Percentiles rank a stretch among this genome's conserved stretches.
phyloP scores from a whole-genome alignment of 2,797 vertebrate genomes.

The Eulemur albifrons region DNA sequence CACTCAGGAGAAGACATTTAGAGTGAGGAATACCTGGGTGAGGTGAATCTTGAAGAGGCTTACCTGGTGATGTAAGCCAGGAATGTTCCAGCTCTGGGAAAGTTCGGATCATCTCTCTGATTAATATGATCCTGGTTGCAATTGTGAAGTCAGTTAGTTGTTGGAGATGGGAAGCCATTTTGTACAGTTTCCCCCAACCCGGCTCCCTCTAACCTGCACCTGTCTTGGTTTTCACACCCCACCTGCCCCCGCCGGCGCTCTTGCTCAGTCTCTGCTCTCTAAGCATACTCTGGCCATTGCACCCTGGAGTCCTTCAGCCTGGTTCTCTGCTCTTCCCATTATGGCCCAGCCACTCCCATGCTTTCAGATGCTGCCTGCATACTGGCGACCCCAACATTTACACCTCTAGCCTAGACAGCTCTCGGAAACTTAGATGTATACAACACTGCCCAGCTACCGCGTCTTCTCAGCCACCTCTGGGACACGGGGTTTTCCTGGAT shows the following conservation, averaged over 20 bases:
- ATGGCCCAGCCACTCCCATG: fast-evolving
- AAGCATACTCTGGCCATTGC: neutral
- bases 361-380: neutral
- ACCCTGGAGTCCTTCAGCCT: neutral
- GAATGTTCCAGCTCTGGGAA: neutral
- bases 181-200: neutral
- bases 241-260: fast-evolving
- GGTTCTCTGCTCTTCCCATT: neutral
- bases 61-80: neutral
- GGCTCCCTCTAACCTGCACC: no score
- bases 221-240: neutral
- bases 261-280: neutral
- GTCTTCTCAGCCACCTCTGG: neutral
- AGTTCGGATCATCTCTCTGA: neutral
- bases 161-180: neutral
- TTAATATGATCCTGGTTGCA: no score
- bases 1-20: neutral
- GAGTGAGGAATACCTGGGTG: no score
- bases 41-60: neutral
- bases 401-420: neutral
- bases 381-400: neutral
- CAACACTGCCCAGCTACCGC: fast-evolving
- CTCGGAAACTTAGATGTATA: neutral
- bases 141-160: neutral
- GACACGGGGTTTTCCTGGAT: neutral